phyloP scores from a whole-genome alignment of 2,797 vertebrate genomes.

The Hemibagrus guttatus region DNA sequence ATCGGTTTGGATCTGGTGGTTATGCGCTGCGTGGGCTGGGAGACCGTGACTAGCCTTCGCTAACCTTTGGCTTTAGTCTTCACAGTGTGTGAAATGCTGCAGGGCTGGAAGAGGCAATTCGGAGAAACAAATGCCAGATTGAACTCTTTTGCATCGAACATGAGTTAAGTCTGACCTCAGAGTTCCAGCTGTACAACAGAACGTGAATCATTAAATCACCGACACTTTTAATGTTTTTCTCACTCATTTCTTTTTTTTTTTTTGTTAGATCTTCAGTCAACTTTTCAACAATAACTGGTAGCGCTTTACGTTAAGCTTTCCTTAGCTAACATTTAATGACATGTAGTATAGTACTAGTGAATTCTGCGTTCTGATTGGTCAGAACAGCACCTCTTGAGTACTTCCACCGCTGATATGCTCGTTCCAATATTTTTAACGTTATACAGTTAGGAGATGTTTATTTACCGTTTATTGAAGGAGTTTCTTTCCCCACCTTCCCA shows the following conservation, averaged over 20 bases:
- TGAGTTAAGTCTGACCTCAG: not conserved
- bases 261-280: not conserved
- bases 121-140: not conserved
- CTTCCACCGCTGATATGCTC: not conserved
- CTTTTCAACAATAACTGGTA: not conserved
- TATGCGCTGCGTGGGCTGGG: conserved; percentile 35
- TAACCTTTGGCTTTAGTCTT: conserved; percentile 39
- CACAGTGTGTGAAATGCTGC: conserved; percentile 1
- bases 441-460: not conserved
- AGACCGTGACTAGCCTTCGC: conserved; percentile 9
- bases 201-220: not conserved
- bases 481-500: too few species aligned
- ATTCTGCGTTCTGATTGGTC: conserved; percentile 16
- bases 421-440: not conserved
- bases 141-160: not conserved
- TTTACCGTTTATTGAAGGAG: not conserved
- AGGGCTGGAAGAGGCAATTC: not conserved
- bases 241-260: not conserved
- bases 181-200: not conserved
- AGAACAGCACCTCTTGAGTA: not conserved
- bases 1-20: conserved; percentile 42
- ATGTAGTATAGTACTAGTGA: not conserved
- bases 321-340: not conserved
- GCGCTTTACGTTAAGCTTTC: not conserved
- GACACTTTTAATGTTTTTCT: not conserved